Evolutionary conservation across 1,140 invertebrate species (phyloP).

Genomic region (Drosophila dunni): DNA sequence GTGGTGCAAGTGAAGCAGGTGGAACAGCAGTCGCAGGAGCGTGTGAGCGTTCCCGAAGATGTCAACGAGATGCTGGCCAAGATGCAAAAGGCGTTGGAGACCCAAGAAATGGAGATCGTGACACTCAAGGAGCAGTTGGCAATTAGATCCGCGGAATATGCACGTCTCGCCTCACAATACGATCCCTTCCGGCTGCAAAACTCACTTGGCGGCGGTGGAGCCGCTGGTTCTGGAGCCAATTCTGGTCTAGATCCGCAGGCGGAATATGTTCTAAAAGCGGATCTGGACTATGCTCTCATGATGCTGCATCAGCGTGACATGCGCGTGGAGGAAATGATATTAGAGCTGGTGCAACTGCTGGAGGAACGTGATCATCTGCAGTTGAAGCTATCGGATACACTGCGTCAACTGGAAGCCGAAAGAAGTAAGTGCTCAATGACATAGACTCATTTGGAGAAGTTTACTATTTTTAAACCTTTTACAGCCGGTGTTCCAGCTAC

Average conservation of each 20-base stretch:
- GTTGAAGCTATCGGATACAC: slow-evolving; percentile 91
- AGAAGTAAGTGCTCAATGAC: slow-evolving; percentile 15
- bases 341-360: slow-evolving; percentile 92
- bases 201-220: slow-evolving; percentile 43
- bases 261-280: slow-evolving; percentile 86
- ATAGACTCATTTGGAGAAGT: not conserved
- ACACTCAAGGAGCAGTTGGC: slow-evolving; percentile 88
- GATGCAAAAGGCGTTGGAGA: slow-evolving; percentile 87
- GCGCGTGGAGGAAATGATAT: slow-evolving; percentile 94
- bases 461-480: not conserved
- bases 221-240: slow-evolving; percentile 18
- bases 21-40: not conserved
- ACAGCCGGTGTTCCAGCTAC: slow-evolving; percentile 18
- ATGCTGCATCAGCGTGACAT: slow-evolving; percentile 95
- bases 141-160: slow-evolving; percentile 85
- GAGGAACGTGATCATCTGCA: slow-evolving; percentile 94
- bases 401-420: slow-evolving; percentile 89
- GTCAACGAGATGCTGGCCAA: slow-evolving; percentile 58
- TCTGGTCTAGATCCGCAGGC: slow-evolving; percentile 22
- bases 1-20: not conserved
- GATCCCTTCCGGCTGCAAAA: slow-evolving; percentile 82
- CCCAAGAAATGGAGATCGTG: slow-evolving; percentile 89
- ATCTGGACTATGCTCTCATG: slow-evolving; percentile 93
- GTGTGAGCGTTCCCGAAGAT: not conserved
- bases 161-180: slow-evolving; percentile 80